Conservation (phyloP, 2,797 vertebrate genomes). For the Apodemus agrarius region DNA sequence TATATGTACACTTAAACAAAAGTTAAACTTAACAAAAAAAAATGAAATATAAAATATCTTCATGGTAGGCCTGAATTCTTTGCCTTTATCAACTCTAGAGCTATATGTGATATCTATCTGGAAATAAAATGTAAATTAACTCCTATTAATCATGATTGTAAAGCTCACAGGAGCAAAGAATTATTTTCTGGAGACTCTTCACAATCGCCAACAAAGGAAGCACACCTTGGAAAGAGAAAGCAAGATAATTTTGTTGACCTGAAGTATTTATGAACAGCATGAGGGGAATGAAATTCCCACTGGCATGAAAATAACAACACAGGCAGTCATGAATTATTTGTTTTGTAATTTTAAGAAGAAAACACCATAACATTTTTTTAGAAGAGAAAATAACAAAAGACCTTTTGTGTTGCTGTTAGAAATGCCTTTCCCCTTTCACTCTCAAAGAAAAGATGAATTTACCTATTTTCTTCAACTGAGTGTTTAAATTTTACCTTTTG, state of each 20-base stretch:
- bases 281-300: conserved; percentile 65
- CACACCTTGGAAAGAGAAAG: neutral
- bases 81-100: neutral
- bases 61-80: neutral
- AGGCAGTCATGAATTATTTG: conserved; percentile 44
- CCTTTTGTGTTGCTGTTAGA: neutral
- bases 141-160: neutral
- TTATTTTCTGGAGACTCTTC: neutral
- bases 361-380: neutral
- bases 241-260: neutral
- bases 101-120: neutral
- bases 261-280: neutral
- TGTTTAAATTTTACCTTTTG: neutral
- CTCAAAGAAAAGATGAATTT: neutral
- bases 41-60: neutral
- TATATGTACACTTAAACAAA: neutral
- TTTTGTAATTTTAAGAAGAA: conserved; percentile 51
- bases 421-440: conserved; percentile 14
- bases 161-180: neutral
- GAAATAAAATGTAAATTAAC: neutral
- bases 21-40: neutral
- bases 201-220: neutral
- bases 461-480: neutral
- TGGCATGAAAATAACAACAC: conserved; percentile 20
- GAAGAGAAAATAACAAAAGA: neutral